Conservation (phyloP, 2,113 vertebrate genomes). For the Chinchilla lanigera region DNA sequence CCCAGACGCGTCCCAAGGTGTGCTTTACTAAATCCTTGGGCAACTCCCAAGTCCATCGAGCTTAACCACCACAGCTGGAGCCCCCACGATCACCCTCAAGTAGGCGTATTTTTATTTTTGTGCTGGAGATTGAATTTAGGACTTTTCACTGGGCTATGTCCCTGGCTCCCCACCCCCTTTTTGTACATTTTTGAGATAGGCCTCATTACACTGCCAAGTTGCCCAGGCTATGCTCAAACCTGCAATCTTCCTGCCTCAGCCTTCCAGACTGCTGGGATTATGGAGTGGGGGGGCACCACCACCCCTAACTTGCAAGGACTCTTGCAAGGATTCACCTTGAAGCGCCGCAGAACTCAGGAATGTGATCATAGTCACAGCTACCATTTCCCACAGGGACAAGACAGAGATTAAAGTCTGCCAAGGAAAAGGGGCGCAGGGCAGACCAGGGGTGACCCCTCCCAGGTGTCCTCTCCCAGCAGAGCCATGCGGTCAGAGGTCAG, state of each 20-base stretch:
- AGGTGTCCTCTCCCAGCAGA: not conserved
- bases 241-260: too few species aligned
- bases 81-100: not conserved
- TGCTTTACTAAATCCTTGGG: not conserved
- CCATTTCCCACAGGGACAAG: not conserved
- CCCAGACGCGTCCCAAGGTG: not conserved
- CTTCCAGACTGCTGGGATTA: too few species aligned
- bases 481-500: not conserved
- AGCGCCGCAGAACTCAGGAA: not conserved
- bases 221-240: not conserved
- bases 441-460: too few species aligned
- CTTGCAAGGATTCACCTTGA: too few species aligned
- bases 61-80: not conserved
- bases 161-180: not conserved
- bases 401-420: not conserved
- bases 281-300: not conserved
- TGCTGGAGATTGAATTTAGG: not conserved
- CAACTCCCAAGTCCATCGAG: not conserved
- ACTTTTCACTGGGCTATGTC: not conserved
- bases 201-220: not conserved
- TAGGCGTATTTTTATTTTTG: not conserved
- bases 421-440: not conserved
- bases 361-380: not conserved
- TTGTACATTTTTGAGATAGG: not conserved
- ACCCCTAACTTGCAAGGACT: not conserved